Evolutionary conservation across 2,797 vertebrate species (phyloP).

Genomic region (Eurystomus glaucurus): DNA sequence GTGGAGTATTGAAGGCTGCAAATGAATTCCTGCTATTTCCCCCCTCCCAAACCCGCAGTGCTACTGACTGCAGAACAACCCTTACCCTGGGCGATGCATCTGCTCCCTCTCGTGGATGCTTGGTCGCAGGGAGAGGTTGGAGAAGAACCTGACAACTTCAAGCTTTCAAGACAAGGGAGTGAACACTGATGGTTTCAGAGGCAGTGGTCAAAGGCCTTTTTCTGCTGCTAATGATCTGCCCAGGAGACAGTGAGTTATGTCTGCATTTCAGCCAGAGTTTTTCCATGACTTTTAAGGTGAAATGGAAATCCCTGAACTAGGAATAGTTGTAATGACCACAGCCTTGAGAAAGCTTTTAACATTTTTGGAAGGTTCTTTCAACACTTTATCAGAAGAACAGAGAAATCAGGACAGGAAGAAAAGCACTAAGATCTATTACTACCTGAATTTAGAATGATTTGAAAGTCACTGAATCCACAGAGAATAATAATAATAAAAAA

Average conservation of each 20-base stretch:
- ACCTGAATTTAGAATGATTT: background rate
- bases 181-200: background rate
- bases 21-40: background rate
- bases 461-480: background rate
- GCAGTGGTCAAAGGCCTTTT: background rate
- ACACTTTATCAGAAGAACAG: background rate
- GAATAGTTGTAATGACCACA: background rate
- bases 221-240: background rate
- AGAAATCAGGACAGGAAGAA: background rate
- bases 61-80: background rate
- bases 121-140: background rate
- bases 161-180: background rate
- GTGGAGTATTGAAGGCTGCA: background rate
- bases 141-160: background rate
- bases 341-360: background rate
- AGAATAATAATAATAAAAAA: background rate
- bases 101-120: background rate
- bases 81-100: background rate
- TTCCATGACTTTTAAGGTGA: background rate
- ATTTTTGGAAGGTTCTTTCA: background rate
- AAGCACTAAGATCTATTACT: background rate
- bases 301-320: background rate
- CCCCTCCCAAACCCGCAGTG: rapidly evolving
- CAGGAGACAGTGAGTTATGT: background rate
- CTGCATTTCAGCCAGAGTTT: background rate